Conservation (phyloP, 37 sponge, comb jelly and placozoan species). For the Halichondria panicea region DNA sequence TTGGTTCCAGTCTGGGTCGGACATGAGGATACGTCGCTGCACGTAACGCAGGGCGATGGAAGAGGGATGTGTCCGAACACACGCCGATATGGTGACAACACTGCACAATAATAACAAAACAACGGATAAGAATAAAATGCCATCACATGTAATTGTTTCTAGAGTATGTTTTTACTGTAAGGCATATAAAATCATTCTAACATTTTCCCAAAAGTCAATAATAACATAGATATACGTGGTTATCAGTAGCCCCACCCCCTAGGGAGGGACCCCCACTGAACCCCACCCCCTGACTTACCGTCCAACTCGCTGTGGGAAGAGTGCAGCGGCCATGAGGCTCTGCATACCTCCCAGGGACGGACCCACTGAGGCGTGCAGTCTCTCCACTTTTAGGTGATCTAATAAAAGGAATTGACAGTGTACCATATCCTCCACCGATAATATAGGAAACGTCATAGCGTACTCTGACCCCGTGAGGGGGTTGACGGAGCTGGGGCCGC, state of each 20-base stretch:
- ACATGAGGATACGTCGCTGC: conserved; percentile 77
- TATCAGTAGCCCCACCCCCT: background rate
- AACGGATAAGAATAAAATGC: background rate
- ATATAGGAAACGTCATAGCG: conserved; percentile 72
- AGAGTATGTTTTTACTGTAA: no score
- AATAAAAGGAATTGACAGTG: conserved; percentile 59
- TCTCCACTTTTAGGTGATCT: conserved; percentile 64
- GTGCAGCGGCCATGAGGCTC: conserved; percentile 54
- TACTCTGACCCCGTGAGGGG: conserved; percentile 49
- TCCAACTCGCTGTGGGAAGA: conserved; percentile 70
- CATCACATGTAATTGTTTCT: background rate
- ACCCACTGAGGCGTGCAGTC: conserved; percentile 70
- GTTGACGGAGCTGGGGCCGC: conserved; percentile 45
- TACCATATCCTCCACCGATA: conserved; percentile 76
- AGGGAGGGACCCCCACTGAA: background rate
- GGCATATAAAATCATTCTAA: no score
- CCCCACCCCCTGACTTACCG: conserved; percentile 31
- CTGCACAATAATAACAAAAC: conserved; percentile 21
- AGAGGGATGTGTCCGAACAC: conserved; percentile 61
- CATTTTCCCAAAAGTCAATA: background rate
- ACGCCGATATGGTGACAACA: conserved; percentile 64
- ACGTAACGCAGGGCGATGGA: conserved; percentile 77
- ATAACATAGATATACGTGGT: background rate
- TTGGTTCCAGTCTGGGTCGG: conserved; percentile 81
- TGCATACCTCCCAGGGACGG: conserved; percentile 82